A percentile compares a stretch with the other conserved stretches of the same genome.
Conservation (phyloP, 2,797 vertebrate genomes). For the Typhlichthys eigenmanni region DNA sequence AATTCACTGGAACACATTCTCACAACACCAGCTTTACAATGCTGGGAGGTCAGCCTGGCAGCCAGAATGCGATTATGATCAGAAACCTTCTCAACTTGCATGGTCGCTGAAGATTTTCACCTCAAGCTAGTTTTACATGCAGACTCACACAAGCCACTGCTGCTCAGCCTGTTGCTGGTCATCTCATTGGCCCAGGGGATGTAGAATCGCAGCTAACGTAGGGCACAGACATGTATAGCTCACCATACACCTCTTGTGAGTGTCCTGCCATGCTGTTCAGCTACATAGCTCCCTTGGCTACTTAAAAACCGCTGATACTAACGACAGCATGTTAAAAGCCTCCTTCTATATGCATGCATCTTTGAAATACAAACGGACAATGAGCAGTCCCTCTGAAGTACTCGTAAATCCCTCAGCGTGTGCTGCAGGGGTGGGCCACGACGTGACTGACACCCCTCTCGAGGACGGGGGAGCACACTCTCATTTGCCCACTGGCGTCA, state of each 20-base stretch:
- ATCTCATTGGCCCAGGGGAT: constrained; percentile 24
- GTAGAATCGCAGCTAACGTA: constrained; percentile 2
- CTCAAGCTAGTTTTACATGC: background rate
- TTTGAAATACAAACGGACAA: background rate
- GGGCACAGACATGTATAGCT: background rate
- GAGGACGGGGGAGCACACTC: constrained; percentile 22
- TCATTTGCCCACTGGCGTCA: constrained; percentile 5
- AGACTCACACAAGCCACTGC: background rate
- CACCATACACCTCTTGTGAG: background rate
- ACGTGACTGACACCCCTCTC: constrained; percentile 18
- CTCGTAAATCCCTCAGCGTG: background rate
- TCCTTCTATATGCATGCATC: background rate
- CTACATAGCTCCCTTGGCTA: background rate
- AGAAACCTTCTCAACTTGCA: background rate
- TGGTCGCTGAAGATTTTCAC: no score
- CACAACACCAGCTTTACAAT: background rate
- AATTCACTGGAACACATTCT: constrained; percentile 7
- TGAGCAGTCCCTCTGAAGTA: constrained; percentile 7
- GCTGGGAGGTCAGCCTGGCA: background rate
- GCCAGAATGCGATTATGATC: background rate
- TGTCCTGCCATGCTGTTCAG: background rate
- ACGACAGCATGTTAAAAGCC: constrained; percentile 4
- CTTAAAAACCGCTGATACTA: constrained; percentile 6
- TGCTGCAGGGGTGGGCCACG: constrained; percentile 9
- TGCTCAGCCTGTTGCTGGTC: constrained; percentile 5